These are phyloP conservation scores for Diorhabda elongata DNA, from an alignment of 1,140 invertebrate genomes.

Conservation along the genomic window DNA sequence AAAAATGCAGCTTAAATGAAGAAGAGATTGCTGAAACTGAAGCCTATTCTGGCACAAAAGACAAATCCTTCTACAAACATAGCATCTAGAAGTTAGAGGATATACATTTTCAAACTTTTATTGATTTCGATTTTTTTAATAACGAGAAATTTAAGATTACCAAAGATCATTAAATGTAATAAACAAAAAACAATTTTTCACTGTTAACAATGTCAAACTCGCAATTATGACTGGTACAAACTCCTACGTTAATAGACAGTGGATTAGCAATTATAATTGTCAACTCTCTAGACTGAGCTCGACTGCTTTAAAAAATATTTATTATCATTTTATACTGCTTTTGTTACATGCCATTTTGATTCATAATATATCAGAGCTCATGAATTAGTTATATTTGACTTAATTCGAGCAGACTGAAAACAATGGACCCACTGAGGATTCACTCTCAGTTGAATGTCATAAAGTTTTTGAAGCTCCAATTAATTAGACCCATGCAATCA, in stretches of 20 bases:
- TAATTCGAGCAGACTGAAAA: constrained; percentile 2
- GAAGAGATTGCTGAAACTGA: no score
- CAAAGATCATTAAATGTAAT: no score
- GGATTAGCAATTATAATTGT: constrained; percentile 17
- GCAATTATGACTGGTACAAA: constrained; percentile 8
- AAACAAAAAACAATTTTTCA: no score
- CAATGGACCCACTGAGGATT: constrained; percentile 6
- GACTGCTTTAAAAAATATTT: constrained; percentile 13
- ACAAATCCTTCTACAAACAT: no score
- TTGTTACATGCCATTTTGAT: constrained; percentile 15
- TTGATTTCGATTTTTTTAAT: no score
- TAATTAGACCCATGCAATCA: no score
- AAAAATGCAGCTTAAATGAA: no score
- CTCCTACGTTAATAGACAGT: constrained; percentile 10
- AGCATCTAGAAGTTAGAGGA: no score
- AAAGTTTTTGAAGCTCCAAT: background rate
- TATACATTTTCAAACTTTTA: no score
- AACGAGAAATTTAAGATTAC: no score
- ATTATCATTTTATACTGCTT: constrained; percentile 16
- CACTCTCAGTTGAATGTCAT: background rate
- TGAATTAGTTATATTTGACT: constrained; percentile 12
- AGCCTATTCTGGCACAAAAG: no score
- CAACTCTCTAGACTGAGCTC: constrained; percentile 16
- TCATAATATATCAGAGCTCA: constrained; percentile 18
- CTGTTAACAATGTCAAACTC: no score